Base-by-base conservation (phyloP, 2,113 vertebrate genomes). In the Chaenogobius annularis region DNA sequence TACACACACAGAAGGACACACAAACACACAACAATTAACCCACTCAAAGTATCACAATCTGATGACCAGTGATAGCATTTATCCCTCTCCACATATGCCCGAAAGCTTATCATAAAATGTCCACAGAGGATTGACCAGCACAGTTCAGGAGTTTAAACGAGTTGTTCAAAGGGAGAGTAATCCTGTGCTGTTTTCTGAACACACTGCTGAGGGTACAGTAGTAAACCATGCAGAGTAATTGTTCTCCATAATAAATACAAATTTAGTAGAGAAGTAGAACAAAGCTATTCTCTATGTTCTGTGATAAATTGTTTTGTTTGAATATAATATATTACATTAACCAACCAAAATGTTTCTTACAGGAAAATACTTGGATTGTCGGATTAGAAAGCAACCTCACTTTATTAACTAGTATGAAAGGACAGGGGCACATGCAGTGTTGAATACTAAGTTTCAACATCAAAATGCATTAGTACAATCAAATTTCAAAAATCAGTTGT, bases 61-160 rank as follows among this genome's bases (percentile, higher is more conserved):
- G 82, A 85, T 81, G 43, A 40, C 47, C 77, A 69, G 48, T 20
- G 79, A 87, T 83, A 84, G 68, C 71, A 66, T 73, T 68, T 79
- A 73, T 82, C 74, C 35, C 68, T 67, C 72, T 17, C 55, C 66
- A 63, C 73, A 74, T 22, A 73, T 65, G 7, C 69, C 55, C 56
- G 77, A 65, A 74, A 56, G 73, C 65, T 86, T 77, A 80, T 52
- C n/a, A 20, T 66, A 66, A 78, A 17, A 63, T 63, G 69, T 5
- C 48, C 40, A 59, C 37, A 40, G 61, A 59, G 22, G 20, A 20
- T 62, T 14, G 59, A 62, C 14, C 26, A 62, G 61, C 12, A 70
- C 64, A 77, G 82, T 40, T 37, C 26, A 75, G 62, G 65, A 54
- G 75, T 87, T 86, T 74, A 80, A 61, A 85, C 56, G 26, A 58